phyloP scores from a whole-genome alignment of 2,888 invertebrate genomes.

The Aporophyla lueneburgensis region DNA sequence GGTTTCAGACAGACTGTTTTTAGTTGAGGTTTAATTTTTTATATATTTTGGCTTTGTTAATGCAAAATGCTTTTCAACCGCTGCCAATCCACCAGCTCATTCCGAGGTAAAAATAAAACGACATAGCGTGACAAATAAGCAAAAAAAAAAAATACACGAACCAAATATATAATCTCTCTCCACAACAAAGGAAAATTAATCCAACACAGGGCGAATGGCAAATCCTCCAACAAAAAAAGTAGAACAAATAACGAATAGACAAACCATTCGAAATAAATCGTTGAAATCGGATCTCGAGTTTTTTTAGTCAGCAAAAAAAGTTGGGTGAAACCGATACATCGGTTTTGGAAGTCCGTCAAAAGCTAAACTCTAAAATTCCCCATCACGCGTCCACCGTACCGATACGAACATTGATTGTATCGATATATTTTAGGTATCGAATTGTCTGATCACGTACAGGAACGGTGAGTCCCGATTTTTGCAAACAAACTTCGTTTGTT shows the following conservation, averaged over 20 bases:
- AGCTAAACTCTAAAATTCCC: slow-evolving; percentile 47
- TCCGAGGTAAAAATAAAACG: slow-evolving; percentile 18
- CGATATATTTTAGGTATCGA: slow-evolving; percentile 43
- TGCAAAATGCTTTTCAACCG: neutral
- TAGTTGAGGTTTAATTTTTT: neutral
- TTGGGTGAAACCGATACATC: slow-evolving; percentile 55
- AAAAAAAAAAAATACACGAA: slow-evolving; percentile 16
- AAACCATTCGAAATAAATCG: slow-evolving; percentile 59
- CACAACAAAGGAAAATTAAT: slow-evolving; percentile 51
- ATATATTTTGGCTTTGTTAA: neutral
- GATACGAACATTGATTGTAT: slow-evolving; percentile 41
- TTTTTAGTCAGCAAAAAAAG: slow-evolving; percentile 50
- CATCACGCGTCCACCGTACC: slow-evolving; percentile 29
- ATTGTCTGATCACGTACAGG: slow-evolving; percentile 41
- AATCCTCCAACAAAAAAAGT: slow-evolving; percentile 32
- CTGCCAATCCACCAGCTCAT: slow-evolving; percentile 1
- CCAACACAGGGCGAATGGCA: slow-evolving; percentile 41
- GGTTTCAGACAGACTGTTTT: neutral
- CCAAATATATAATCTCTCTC: slow-evolving; percentile 29
- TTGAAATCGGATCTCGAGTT: slow-evolving; percentile 62
- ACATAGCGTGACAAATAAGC: neutral
- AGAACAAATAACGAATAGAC: slow-evolving; percentile 50
- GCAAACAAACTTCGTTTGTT: slow-evolving; percentile 54
- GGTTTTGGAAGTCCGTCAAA: slow-evolving; percentile 63
- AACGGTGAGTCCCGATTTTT: slow-evolving; percentile 36